Evolutionary conservation across 2,113 vertebrate genomes (phyloP).

Genomic region (Porphyrio hochstetteri): DNA sequence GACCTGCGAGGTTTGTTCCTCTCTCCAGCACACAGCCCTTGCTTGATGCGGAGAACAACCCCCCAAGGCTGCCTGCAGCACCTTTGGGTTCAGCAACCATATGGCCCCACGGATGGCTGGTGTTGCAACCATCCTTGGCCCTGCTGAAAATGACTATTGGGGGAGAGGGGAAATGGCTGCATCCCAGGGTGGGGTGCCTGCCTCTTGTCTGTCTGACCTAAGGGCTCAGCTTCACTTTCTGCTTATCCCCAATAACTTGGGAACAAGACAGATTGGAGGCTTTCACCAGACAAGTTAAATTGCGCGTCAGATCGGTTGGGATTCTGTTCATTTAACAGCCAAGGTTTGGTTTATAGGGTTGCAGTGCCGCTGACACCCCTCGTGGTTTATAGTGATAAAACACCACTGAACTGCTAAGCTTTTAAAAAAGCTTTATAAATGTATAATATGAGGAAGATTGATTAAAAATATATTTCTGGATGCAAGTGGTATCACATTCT

Average conservation of each 20-base stretch:
- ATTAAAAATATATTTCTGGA: not conserved
- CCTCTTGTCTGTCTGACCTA: not conserved
- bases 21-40: not conserved
- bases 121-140: not conserved
- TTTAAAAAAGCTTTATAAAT: not conserved
- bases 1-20: not conserved
- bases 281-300: slow-evolving; percentile 22
- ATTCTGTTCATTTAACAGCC: not conserved
- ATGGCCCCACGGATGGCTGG: not conserved
- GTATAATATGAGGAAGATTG: not conserved
- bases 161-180: not conserved
- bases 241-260: not conserved
- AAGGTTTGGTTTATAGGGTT: not conserved
- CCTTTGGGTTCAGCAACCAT: not conserved
- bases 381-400: not conserved
- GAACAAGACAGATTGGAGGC: not conserved
- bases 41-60: not conserved
- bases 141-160: not conserved
- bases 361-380: not conserved
- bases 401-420: not conserved
- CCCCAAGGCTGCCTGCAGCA: rapidly evolving
- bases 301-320: not conserved
- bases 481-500: not conserved
- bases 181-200: not conserved
- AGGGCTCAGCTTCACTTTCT: not conserved